Percentiles rank a stretch among this genome's conserved stretches.
These are phyloP conservation scores for Lordiphosa stackelbergi DNA, from an alignment of 1,140 invertebrate species.

Conservation along the genomic window DNA sequence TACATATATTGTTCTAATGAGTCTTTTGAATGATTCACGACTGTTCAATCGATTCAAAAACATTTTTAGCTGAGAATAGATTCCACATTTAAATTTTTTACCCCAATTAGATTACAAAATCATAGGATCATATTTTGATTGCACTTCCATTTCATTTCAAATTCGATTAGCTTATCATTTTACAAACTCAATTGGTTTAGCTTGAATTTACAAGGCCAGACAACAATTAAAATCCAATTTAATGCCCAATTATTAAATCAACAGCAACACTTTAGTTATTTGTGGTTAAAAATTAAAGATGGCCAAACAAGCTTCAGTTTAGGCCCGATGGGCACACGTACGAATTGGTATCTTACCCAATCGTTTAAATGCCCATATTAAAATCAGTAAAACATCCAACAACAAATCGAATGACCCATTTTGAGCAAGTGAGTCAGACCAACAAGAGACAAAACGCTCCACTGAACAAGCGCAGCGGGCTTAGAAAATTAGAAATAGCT, in stretches of 20 bases:
- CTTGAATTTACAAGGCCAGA: slow-evolving; percentile 41
- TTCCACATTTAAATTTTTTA: no score
- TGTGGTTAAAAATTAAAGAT: slow-evolving; percentile 12
- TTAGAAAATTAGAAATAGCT: slow-evolving; percentile 22
- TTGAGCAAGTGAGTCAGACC: slow-evolving; percentile 24
- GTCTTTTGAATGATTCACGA: no score
- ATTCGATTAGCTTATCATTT: background rate
- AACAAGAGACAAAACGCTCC: slow-evolving; percentile 26
- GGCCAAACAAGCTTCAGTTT: slow-evolving; percentile 10
- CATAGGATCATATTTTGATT: no score
- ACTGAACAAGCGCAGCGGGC: slow-evolving; percentile 57
- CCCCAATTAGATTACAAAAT: no score
- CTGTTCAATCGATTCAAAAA: no score
- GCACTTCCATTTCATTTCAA: no score
- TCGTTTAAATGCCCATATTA: slow-evolving; percentile 31
- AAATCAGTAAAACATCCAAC: slow-evolving; percentile 36
- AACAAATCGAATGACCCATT: slow-evolving; percentile 60
- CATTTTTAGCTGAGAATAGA: no score
- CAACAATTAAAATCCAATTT: slow-evolving; percentile 55
- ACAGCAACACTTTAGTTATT: background rate
- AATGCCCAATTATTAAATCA: slow-evolving; percentile 49
- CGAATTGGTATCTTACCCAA: slow-evolving; percentile 27
- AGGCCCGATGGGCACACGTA: slow-evolving; percentile 18
- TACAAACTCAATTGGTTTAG: background rate
- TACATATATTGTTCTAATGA: no score